Evolutionary conservation across 2,113 vertebrate genomes (phyloP).

Genomic region (Alethe diademata): DNA sequence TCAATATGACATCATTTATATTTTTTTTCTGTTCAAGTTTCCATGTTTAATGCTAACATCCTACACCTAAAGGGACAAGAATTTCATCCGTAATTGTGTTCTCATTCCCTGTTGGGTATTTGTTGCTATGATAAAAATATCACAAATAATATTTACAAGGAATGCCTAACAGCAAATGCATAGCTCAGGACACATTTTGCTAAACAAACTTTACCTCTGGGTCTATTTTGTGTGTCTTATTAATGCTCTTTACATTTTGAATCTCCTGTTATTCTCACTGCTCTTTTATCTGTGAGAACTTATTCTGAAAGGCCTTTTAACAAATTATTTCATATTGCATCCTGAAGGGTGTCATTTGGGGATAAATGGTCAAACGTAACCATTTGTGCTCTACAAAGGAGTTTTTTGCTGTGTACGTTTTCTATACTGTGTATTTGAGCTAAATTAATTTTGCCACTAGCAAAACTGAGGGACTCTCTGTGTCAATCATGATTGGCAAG

Average conservation of each 20-base stretch:
- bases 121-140: background rate
- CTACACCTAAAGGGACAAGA: background rate
- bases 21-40: background rate
- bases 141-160: background rate
- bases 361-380: background rate
- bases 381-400: background rate
- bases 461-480: background rate
- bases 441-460: background rate
- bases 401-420: background rate
- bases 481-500: background rate
- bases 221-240: background rate
- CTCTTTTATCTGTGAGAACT: background rate
- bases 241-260: background rate
- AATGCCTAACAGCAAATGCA: background rate
- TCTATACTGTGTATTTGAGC: background rate
- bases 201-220: background rate
- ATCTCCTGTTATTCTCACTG: background rate
- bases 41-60: background rate
- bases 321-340: background rate
- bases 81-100: background rate
- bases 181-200: background rate
- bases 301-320: background rate
- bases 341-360: background rate
- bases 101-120: background rate
- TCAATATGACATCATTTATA: background rate